A percentile compares a stretch with the other conserved stretches of the same genome.
These are phyloP conservation scores for Betta splendens DNA, from an alignment of 2,797 vertebrate species.

Conservation along the genomic window DNA sequence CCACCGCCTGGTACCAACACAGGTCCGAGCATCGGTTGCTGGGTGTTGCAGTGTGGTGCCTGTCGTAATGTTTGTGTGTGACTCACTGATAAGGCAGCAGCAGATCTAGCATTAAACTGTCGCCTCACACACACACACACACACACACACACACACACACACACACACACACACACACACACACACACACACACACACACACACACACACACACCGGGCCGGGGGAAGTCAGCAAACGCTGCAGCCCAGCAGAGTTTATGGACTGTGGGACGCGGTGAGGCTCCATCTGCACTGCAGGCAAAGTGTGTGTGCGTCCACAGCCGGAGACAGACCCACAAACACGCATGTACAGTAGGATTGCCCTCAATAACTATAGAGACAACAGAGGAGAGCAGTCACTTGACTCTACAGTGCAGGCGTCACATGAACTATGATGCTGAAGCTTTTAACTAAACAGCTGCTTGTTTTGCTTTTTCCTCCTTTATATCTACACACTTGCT, in stretches of 20 bases:
- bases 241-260: slow-evolving; percentile 39
- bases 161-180: slow-evolving; percentile 11
- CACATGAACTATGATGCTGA: not conserved
- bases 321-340: slow-evolving; percentile 37
- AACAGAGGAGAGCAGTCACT: slow-evolving; percentile 13
- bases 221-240: slow-evolving; percentile 32
- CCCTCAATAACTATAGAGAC: too few species aligned
- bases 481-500: too few species aligned
- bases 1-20: slow-evolving; percentile 51
- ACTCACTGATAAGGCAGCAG: slow-evolving; percentile 54
- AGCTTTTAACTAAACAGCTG: not conserved
- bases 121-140: slow-evolving; percentile 9
- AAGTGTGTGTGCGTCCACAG: slow-evolving; percentile 36
- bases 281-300: slow-evolving; percentile 42
- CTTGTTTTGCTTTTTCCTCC: too few species aligned
- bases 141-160: not conserved
- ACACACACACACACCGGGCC: slow-evolving; percentile 2
- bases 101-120: slow-evolving; percentile 35
- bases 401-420: not conserved
- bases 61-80: slow-evolving; percentile 34
- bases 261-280: slow-evolving; percentile 46
- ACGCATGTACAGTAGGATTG: too few species aligned
- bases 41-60: slow-evolving; percentile 13
- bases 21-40: slow-evolving; percentile 46
- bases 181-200: slow-evolving; percentile 7